A percentile compares a stretch with the other conserved stretches of the same genome.
These are phyloP conservation scores for Sebastiscus tertius DNA, from an alignment of 2,797 vertebrate genomes.

Conservation along the genomic window DNA sequence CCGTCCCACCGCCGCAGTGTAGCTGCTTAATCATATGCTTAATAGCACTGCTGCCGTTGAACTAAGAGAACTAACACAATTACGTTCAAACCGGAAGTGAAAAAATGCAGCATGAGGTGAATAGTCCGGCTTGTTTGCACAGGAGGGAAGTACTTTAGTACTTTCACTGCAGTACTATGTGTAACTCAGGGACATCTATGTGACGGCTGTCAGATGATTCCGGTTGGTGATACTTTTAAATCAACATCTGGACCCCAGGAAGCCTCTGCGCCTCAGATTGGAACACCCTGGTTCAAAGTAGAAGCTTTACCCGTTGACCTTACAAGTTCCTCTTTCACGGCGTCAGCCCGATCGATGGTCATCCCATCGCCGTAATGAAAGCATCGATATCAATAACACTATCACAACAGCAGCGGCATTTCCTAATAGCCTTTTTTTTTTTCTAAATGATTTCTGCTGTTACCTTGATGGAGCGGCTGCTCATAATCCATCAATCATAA, in stretches of 20 bases:
- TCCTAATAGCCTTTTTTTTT: neutral
- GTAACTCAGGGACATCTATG: neutral
- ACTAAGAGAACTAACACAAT: too few species aligned
- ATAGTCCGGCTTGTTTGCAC: neutral
- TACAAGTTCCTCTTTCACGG: neutral
- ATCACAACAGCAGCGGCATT: neutral
- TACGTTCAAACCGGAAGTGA: too few species aligned
- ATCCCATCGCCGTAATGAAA: constrained; percentile 32
- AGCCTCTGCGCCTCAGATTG: neutral
- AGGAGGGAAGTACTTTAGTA: neutral
- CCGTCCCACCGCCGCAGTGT: fast-evolving
- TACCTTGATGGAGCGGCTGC: neutral
- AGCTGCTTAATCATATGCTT: too few species aligned
- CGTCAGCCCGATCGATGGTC: constrained; percentile 33
- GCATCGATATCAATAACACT: constrained; percentile 30
- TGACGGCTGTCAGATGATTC: neutral
- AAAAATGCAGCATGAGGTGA: neutral
- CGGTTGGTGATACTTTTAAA: neutral
- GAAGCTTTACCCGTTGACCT: neutral
- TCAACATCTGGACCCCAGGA: neutral
- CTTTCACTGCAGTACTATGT: neutral
- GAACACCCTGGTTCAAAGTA: neutral
- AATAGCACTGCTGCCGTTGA: too few species aligned
- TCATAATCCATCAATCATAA: neutral
- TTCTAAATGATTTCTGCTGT: neutral